Base-by-base conservation (phyloP, 2,797 vertebrate genomes). In the Acanthornis magna region DNA sequence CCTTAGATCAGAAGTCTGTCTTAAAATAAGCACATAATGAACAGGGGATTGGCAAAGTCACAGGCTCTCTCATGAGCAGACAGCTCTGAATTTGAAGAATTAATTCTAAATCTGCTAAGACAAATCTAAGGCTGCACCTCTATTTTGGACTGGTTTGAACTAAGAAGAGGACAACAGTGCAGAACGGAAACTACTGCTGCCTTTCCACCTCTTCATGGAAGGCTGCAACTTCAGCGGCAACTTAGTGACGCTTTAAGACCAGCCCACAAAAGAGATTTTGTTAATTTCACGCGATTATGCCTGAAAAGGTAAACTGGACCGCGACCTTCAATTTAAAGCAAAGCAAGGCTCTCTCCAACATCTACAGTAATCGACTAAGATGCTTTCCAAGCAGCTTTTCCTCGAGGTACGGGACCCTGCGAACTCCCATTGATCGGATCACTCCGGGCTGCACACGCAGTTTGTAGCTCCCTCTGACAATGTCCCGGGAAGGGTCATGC, bases 381-480 rank as follows among this genome's bases (percentile, higher is more conserved):
- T 1, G 26, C 47, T 73, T 55, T n/a, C 7, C 70, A 29, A 48
- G 51, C 58, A 48, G 57, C 13, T 48, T 23, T 3, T 34, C 26
- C 61, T n/a, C 7, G 2, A 9, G 27, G 12, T 2, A 4, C 5
- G 45, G 66, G 38, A 2, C 23, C 23, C 29, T 3, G 27, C 51
- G 23, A 30, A 4, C 13, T 36, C 16, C 4, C 34, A 5, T 0
- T 23, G 62, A 11, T 15, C 2, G 4, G 16, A 9, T 14, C 38
- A 2, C 48, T 4, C 8, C 1, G 7, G 21, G 6, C 29, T 13
- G 27, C 51, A 14, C 14, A 8, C 36, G 5, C 26, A 2, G 18
- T 2, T 1, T 5, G 19, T 0, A 4, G 17, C 9, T 58, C 21
- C 7, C 30, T 5, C 15, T 6, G 36, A 2, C 36, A 19, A 0